Evolutionary conservation across 2,888 invertebrate genomes (phyloP), one percentile per base, ranked within the genome.

Genomic region (Aphrophora alni): DNA sequence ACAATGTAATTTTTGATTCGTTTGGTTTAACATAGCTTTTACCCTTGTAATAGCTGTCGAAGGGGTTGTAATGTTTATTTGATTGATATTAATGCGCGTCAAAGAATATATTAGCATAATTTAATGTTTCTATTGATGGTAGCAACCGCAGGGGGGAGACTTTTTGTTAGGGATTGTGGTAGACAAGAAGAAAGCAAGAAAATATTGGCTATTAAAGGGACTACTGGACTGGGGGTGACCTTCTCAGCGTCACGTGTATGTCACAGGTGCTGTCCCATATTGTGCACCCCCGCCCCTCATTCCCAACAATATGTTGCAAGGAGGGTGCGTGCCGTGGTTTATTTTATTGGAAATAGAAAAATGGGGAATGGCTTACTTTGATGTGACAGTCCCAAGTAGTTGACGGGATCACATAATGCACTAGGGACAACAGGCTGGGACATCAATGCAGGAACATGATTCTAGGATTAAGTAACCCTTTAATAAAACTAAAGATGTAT

Each of bases 251-350:
- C 76, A 74, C 80, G 81, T 80, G 82, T 59, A 21, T 82, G 80
- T 76, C 83, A 84, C 84, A 83, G 82, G 84, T 81, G 82, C 80
- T 77, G 44, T 69, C 68, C 76, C 44, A 72, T 51, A 68, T 74
- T 69, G 68, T 68, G 68, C 82, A 38, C 26, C 76, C 76, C 28
- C 76, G 72, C 78, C 74, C 59, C 70, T 75, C 27, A 38, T 82
- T 78, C 83, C 79, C 81, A 81, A 83, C 83, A 83, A 80, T 82
- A 80, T 80, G 80, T 80, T 68, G 80, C 80, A 21, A 75, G 71
- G 73, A 21, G 75, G 28, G 71, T n/a, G 14, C 33, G 78, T 77
- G 81, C 78, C 59, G 82, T 80, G 81, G 80, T 84, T 78, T 75
- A 77, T 79, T 75, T 75, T 83, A 82, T 83, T 80, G 78, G 82